Percentiles rank a stretch among this genome's conserved stretches.
Evolutionary conservation across 2,797 vertebrate species (phyloP).

Genomic region (Sitta carolinensis): DNA sequence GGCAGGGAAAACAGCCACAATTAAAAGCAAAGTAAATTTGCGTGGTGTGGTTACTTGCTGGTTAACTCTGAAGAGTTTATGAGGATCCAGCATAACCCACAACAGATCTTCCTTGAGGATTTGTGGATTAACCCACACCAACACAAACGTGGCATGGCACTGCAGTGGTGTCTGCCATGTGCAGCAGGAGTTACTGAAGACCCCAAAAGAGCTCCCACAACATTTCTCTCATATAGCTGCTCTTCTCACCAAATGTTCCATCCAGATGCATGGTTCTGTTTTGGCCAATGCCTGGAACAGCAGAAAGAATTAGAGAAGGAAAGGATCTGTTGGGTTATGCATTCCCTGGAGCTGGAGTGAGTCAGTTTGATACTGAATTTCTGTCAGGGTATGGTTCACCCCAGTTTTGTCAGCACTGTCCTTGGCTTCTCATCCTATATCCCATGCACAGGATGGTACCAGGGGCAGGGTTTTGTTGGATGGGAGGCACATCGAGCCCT

Average conservation of each 20-base stretch:
- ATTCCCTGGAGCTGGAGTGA: background rate
- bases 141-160: background rate
- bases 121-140: conserved; percentile 27
- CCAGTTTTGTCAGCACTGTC: background rate
- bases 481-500: fast-evolving
- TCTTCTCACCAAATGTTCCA: background rate
- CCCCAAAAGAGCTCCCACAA: background rate
- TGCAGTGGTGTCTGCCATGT: background rate
- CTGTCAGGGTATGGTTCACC: background rate
- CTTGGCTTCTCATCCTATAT: background rate
- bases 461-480: background rate
- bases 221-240: background rate
- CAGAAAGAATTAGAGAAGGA: background rate
- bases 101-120: conserved; percentile 15
- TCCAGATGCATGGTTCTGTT: background rate
- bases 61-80: background rate
- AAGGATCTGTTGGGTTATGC: background rate
- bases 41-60: conserved; percentile 17
- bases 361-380: background rate
- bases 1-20: conserved; percentile 29
- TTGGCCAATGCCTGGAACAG: background rate
- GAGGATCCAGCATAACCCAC: conserved; percentile 34
- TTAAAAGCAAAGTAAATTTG: conserved; percentile 32
- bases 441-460: fast-evolving
- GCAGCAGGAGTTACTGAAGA: background rate